Percentiles rank a stretch among this genome's conserved stretches.
Conservation (phyloP, 2,797 vertebrate genomes). For the Trematomus bernacchii region DNA sequence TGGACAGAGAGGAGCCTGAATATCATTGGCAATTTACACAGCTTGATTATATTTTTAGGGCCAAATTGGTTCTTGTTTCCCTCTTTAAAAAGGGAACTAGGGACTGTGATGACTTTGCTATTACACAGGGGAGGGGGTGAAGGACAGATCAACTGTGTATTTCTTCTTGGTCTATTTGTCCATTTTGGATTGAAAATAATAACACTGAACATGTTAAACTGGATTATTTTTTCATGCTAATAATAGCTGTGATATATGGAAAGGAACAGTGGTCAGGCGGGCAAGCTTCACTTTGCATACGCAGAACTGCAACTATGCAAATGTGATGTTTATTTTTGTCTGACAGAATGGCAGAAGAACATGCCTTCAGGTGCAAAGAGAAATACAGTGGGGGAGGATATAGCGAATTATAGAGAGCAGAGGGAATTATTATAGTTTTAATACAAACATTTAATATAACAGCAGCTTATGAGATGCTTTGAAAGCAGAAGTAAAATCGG, state of each 20-base stretch:
- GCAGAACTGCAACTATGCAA: slow-evolving; percentile 39
- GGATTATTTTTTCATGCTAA: neutral
- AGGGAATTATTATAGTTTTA: slow-evolving; percentile 53
- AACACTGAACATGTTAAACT: neutral
- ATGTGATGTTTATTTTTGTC: slow-evolving; percentile 44
- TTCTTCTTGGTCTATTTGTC: neutral
- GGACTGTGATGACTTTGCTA: slow-evolving; percentile 9
- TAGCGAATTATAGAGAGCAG: slow-evolving; percentile 36
- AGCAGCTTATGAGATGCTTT: slow-evolving; percentile 83
- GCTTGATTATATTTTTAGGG: slow-evolving; percentile 23
- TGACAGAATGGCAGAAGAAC: slow-evolving; percentile 36
- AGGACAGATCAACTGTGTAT: slow-evolving; percentile 21
- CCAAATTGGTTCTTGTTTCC: slow-evolving; percentile 8
- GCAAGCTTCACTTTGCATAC: slow-evolving; percentile 11
- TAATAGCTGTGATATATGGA: neutral
- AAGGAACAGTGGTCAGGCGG: slow-evolving; percentile 1
- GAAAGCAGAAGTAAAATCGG: slow-evolving; percentile 82
- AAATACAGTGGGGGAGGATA: slow-evolving; percentile 47
- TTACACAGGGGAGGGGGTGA: slow-evolving; percentile 7
- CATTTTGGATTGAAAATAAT: neutral
- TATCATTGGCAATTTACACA: slow-evolving; percentile 4
- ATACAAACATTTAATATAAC: slow-evolving; percentile 74
- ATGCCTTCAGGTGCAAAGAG: slow-evolving; percentile 61
- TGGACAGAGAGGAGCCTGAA: slow-evolving; percentile 1
- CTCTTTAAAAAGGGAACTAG: slow-evolving; percentile 5